phyloP scores from a whole-genome alignment of 2,797 vertebrate species.

The Rhinella marina region DNA sequence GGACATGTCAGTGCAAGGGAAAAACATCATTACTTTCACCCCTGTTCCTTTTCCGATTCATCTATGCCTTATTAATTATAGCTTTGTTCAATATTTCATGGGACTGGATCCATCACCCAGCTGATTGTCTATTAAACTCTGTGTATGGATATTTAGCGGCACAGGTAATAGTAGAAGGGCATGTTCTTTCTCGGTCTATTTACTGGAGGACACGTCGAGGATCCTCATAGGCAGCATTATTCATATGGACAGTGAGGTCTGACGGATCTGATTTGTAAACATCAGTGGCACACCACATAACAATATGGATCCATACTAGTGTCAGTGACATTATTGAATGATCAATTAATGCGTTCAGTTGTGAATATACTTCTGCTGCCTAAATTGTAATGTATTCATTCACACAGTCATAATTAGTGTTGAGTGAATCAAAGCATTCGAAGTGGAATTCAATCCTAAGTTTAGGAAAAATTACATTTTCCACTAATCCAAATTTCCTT shows the following conservation, averaged over 20 bases:
- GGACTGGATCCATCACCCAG: constrained; percentile 63
- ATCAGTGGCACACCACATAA: neutral
- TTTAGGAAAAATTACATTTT: too few relatives aligned
- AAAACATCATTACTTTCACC: constrained; percentile 68
- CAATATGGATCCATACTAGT: neutral
- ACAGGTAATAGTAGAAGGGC: neutral
- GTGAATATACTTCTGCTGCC: neutral
- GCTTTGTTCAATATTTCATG: constrained; percentile 66
- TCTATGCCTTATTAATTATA: constrained; percentile 64
- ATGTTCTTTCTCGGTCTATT: neutral
- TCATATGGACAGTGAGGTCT: neutral
- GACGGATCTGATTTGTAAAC: neutral
- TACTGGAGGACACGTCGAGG: neutral
- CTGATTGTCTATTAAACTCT: constrained; percentile 64
- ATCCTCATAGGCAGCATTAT: neutral
- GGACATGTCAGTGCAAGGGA: constrained; percentile 67
- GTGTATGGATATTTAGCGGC: neutral
- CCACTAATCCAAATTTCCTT: too few relatives aligned
- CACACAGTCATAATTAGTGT: neutral
- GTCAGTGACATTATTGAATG: neutral
- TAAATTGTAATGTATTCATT: neutral
- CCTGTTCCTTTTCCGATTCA: constrained; percentile 65
- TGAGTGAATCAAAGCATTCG: too few relatives aligned
- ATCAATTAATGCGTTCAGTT: neutral
- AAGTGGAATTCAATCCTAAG: too few relatives aligned